A percentile compares a stretch with the other conserved stretches of the same genome.
These are phyloP conservation scores for Pelobates cultripes DNA, from an alignment of 2,797 vertebrate species.

Conservation along the genomic window DNA sequence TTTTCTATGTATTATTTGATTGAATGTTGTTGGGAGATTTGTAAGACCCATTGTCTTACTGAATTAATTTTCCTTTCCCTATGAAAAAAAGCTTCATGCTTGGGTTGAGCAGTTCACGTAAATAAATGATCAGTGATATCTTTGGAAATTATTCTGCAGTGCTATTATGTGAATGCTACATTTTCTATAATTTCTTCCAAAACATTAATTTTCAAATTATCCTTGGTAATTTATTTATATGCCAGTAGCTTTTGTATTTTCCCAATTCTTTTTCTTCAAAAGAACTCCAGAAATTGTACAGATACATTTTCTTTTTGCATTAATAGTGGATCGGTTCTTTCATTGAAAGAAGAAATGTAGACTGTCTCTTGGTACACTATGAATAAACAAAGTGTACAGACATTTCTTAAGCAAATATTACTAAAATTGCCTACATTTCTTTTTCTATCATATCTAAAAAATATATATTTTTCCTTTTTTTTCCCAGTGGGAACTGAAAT, in stretches of 20 bases:
- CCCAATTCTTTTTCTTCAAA: slow-evolving; percentile 51
- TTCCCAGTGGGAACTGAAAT: no score
- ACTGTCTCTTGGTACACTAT: no score
- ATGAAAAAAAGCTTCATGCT: slow-evolving; percentile 41
- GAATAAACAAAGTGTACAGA: no score
- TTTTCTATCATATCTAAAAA: no score
- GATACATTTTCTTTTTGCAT: slow-evolving; percentile 19
- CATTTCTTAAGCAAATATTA: no score
- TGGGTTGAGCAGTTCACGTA: slow-evolving; percentile 44
- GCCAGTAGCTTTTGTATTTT: slow-evolving; percentile 42
- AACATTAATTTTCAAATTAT: slow-evolving; percentile 50
- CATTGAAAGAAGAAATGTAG: no score
- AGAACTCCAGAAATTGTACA: slow-evolving; percentile 33
- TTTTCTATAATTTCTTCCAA: slow-evolving; percentile 45
- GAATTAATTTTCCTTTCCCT: slow-evolving; percentile 45
- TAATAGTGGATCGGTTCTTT: background rate
- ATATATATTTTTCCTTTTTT: no score
- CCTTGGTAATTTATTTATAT: slow-evolving; percentile 47
- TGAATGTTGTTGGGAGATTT: slow-evolving; percentile 41
- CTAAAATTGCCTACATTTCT: no score
- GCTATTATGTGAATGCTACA: slow-evolving; percentile 27
- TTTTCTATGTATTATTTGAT: slow-evolving; percentile 31
- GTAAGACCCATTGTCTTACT: slow-evolving; percentile 45
- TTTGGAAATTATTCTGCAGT: slow-evolving; percentile 39
- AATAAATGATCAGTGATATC: slow-evolving; percentile 52